Evolutionary conservation across 2,113 vertebrate genomes (phyloP).

Genomic region (Pedetes capensis): DNA sequence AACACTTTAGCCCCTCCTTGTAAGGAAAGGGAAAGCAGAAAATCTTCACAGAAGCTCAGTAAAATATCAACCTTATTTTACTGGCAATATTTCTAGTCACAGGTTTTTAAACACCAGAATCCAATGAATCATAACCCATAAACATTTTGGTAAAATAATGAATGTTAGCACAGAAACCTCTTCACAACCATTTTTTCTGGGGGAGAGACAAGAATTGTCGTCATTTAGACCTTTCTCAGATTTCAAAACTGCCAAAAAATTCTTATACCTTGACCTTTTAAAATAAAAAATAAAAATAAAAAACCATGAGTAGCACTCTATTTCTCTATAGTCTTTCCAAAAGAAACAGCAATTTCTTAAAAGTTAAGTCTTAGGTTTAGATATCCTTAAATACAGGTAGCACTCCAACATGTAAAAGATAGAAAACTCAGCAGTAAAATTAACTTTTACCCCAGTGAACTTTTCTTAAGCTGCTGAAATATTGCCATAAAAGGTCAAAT

Average conservation of each 20-base stretch:
- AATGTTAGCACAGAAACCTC: constrained; percentile 36
- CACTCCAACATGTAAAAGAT: constrained; percentile 46
- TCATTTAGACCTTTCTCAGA: constrained; percentile 32
- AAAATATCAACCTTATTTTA: constrained; percentile 25
- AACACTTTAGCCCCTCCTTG: background rate
- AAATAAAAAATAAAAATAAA: constrained; percentile 37
- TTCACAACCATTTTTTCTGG: constrained; percentile 42
- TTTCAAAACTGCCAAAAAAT: constrained; percentile 37
- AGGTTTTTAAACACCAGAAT: constrained; percentile 26
- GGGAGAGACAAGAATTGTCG: background rate
- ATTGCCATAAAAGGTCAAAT: constrained; percentile 61
- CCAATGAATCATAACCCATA: constrained; percentile 13
- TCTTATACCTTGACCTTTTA: background rate
- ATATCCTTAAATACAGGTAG: constrained; percentile 14
- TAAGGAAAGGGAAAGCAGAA: background rate
- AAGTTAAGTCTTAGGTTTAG: constrained; percentile 33
- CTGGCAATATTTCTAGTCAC: constrained; percentile 30
- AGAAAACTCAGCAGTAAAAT: constrained; percentile 48
- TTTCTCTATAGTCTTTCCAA: constrained; percentile 20
- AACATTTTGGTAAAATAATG: constrained; percentile 19
- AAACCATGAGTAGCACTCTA: background rate
- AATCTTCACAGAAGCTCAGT: background rate
- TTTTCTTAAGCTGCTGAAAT: constrained; percentile 64
- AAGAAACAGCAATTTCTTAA: constrained; percentile 32
- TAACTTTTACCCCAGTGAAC: constrained; percentile 45